A percentile compares a stretch with the other conserved stretches of the same genome.
Evolutionary conservation across 1,140 invertebrate species (phyloP).

Genomic region (Myzus persicae): DNA sequence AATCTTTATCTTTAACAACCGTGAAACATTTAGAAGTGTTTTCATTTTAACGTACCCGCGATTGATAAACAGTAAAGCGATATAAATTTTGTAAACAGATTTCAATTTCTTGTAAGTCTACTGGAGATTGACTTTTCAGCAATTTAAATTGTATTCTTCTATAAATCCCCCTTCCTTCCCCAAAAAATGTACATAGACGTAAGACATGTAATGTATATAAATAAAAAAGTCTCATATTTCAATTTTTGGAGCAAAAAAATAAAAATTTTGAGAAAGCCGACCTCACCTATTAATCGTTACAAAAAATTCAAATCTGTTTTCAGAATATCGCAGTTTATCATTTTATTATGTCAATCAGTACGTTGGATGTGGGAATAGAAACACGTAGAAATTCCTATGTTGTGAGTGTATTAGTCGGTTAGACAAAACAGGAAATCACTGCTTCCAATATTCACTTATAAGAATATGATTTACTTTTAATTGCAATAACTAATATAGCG

Average conservation of each 20-base stretch:
- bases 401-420: background rate
- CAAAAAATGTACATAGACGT: no score
- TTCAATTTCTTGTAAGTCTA: background rate
- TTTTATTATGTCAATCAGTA: background rate
- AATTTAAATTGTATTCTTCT: background rate
- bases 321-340: background rate
- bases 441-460: background rate
- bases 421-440: background rate
- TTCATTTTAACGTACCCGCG: background rate
- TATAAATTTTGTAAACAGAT: background rate
- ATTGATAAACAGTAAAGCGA: background rate
- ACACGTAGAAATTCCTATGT: background rate
- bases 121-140: no score
- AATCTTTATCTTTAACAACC: background rate
- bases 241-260: background rate
- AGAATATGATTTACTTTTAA: background rate
- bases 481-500: background rate
- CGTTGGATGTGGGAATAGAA: background rate
- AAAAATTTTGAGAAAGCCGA: background rate
- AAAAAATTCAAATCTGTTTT: background rate
- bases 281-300: background rate
- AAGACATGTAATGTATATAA: no score
- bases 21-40: background rate
- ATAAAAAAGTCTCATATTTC: no score
- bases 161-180: background rate